Percentiles rank a stretch among this genome's conserved stretches.
Conservation (phyloP, 1,140 invertebrate genomes). For the Neodiprion lecontei region DNA sequence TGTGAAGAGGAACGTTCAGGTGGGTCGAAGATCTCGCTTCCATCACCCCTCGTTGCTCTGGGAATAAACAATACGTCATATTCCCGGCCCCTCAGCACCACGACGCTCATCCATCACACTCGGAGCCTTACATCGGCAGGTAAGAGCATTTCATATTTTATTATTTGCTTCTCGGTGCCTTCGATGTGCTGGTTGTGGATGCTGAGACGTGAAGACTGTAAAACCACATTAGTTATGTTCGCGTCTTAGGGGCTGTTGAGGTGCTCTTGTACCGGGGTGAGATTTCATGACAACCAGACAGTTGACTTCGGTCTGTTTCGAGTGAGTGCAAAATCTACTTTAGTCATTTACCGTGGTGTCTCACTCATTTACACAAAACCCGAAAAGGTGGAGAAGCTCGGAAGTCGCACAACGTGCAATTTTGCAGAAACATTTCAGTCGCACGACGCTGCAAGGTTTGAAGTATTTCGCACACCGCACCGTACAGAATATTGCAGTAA, state of each 20-base stretch:
- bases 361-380: too few species aligned
- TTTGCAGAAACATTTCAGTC: too few species aligned
- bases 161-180: slow-evolving; percentile 38
- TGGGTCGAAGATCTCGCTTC: slow-evolving; percentile 34
- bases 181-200: not conserved
- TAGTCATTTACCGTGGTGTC: not conserved
- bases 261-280: not conserved
- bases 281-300: not conserved
- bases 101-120: slow-evolving; percentile 44
- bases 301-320: not conserved
- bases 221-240: not conserved
- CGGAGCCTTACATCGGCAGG: slow-evolving; percentile 35
- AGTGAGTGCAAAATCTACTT: not conserved
- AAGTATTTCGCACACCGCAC: too few species aligned
- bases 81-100: slow-evolving; percentile 18
- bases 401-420: too few species aligned
- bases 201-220: not conserved
- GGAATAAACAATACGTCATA: slow-evolving; percentile 50
- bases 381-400: too few species aligned
- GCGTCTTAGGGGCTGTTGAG: not conserved
- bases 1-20: not conserved
- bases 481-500: too few species aligned
- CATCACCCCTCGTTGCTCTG: slow-evolving; percentile 37
- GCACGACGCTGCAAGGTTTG: too few species aligned
- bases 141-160: slow-evolving; percentile 38